A percentile compares a stretch with the other conserved stretches of the same genome.
These are phyloP conservation scores for Lindbergichthys nudifrons DNA, from an alignment of 2,797 vertebrate genomes.

Conservation along the genomic window DNA sequence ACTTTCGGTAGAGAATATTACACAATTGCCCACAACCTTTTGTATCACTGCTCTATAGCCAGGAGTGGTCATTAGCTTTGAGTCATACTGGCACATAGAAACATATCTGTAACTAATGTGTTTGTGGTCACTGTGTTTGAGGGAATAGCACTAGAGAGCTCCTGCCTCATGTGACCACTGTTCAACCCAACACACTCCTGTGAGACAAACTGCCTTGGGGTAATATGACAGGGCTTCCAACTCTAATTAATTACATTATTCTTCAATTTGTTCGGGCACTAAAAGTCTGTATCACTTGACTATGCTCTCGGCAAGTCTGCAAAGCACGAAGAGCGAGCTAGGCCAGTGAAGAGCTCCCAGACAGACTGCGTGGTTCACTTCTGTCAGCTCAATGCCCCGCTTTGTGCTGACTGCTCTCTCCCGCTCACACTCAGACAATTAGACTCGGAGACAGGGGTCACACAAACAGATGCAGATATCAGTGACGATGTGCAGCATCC, in stretches of 20 bases:
- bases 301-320: slow-evolving; percentile 33
- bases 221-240: neutral
- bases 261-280: neutral
- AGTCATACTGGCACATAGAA: neutral
- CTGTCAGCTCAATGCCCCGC: slow-evolving; percentile 42
- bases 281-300: neutral
- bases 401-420: slow-evolving; percentile 29
- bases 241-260: slow-evolving; percentile 1
- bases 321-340: slow-evolving; percentile 13
- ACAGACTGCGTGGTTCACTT: slow-evolving; percentile 43
- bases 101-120: neutral
- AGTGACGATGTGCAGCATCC: slow-evolving; percentile 10
- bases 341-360: slow-evolving; percentile 22
- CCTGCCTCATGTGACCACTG: neutral
- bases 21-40: neutral
- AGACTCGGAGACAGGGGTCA: neutral
- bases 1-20: neutral
- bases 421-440: slow-evolving; percentile 19
- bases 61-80: neutral
- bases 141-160: neutral
- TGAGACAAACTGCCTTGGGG: neutral
- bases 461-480: neutral
- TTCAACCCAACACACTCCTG: neutral
- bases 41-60: neutral
- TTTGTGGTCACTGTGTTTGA: neutral